These are phyloP conservation scores for Calidris pygmaea DNA, from an alignment of 2,113 vertebrate genomes.

Conservation along the genomic window DNA sequence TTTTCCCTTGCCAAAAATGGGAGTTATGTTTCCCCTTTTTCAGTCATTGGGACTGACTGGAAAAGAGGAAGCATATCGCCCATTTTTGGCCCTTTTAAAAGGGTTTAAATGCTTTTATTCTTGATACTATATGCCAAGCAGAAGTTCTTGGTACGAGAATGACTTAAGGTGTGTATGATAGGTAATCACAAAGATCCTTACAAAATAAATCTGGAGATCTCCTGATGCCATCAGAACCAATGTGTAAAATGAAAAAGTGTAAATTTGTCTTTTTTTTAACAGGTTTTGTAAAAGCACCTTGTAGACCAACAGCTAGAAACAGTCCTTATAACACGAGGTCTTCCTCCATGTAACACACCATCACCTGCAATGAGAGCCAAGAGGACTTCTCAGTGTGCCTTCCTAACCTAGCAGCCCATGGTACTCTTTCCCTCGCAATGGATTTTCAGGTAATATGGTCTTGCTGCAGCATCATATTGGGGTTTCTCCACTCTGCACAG, in stretches of 20 bases:
- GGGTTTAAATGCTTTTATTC: neutral
- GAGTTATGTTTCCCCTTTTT: too few relatives aligned
- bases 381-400: neutral
- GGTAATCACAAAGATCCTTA: neutral
- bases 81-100: neutral
- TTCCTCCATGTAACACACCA: neutral
- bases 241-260: neutral
- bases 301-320: neutral
- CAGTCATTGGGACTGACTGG: too few relatives aligned
- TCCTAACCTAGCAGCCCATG: neutral
- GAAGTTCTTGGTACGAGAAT: neutral
- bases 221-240: neutral
- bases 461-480: neutral
- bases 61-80: too few relatives aligned
- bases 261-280: neutral
- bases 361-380: neutral
- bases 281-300: neutral
- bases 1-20: too few relatives aligned
- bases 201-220: neutral
- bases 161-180: neutral
- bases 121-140: neutral
- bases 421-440: fast-evolving
- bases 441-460: neutral
- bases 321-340: neutral
- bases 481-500: neutral